Conservation (phyloP, 2,113 vertebrate species). For the Scatophagus argus region DNA sequence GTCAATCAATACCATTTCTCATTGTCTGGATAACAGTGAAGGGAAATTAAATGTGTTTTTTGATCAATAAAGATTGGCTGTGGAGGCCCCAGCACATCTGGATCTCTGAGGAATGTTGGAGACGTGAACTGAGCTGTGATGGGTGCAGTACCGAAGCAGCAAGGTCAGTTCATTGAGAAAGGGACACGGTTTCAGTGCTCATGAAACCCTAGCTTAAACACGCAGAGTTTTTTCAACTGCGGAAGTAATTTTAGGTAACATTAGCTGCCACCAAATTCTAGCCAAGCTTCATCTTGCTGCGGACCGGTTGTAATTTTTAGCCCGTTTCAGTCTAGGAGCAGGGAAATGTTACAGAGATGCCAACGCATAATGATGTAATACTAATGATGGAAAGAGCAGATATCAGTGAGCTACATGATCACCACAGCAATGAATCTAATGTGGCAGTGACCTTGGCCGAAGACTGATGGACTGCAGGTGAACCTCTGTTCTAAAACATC, state of each 20-base stretch:
- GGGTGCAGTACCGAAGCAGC: neutral
- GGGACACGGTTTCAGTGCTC: neutral
- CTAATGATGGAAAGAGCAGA: neutral
- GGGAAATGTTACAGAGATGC: neutral
- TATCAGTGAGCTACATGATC: neutral
- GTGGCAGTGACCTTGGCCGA: neutral
- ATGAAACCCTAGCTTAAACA: slow-evolving; percentile 5
- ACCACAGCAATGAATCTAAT: neutral
- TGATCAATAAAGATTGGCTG: slow-evolving; percentile 43
- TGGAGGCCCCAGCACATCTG: neutral
- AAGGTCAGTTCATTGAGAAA: slow-evolving; percentile 31
- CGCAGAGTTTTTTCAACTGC: neutral
- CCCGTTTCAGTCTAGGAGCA: neutral
- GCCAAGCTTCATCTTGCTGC: neutral
- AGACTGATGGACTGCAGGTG: neutral
- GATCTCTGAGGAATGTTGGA: neutral
- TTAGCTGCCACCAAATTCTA: slow-evolving; percentile 5
- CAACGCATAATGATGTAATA: neutral
- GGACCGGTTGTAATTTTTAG: neutral
- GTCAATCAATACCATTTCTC: slow-evolving; percentile 57
- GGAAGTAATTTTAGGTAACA: slow-evolving; percentile 29
- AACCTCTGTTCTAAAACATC: neutral
- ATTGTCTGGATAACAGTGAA: neutral
- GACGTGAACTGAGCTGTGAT: slow-evolving; percentile 10
- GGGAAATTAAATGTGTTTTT: slow-evolving; percentile 33